Percentiles rank a stretch among this genome's conserved stretches.
These are phyloP conservation scores for Battus philenor DNA, from an alignment of 1,140 invertebrate genomes.

Conservation along the genomic window DNA sequence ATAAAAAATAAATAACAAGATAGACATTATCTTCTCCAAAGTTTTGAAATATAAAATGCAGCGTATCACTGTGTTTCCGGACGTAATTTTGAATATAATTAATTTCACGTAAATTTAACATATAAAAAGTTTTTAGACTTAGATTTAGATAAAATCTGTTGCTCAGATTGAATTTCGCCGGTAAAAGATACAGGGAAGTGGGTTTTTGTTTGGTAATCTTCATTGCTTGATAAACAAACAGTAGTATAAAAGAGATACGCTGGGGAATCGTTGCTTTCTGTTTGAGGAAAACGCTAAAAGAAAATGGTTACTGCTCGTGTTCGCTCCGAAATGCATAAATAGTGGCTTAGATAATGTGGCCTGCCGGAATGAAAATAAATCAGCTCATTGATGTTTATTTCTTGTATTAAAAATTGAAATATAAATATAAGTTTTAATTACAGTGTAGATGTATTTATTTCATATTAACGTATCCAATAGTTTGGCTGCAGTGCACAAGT, in stretches of 20 bases:
- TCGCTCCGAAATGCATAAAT: conserved; percentile 27
- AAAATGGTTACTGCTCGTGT: conserved; percentile 33
- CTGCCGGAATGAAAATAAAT: conserved; percentile 25
- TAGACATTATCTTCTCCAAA: too few relatives aligned
- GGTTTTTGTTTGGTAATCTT: conserved; percentile 42
- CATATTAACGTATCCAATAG: too few relatives aligned
- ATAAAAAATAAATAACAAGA: too few relatives aligned
- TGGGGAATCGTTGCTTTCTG: conserved; percentile 43
- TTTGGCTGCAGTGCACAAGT: too few relatives aligned
- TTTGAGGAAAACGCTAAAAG: conserved; percentile 52
- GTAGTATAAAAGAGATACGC: conserved; percentile 45
- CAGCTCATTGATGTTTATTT: conserved; percentile 17
- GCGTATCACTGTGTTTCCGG: background rate
- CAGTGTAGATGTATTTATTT: too few relatives aligned
- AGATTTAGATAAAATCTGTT: too few relatives aligned
- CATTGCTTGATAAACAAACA: conserved; percentile 51
- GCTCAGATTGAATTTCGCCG: too few relatives aligned
- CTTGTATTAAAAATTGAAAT: too few relatives aligned
- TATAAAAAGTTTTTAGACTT: too few relatives aligned
- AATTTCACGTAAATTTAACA: conserved; percentile 38
- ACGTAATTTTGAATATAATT: too few relatives aligned
- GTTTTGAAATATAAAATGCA: too few relatives aligned
- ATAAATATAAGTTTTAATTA: too few relatives aligned
- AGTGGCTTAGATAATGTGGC: conserved; percentile 18
- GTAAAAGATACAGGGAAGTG: conserved; percentile 28